Percentiles rank a stretch among this genome's conserved stretches.
These are phyloP conservation scores for Falco cherrug DNA, from an alignment of 2,797 vertebrate species.

Conservation along the genomic window DNA sequence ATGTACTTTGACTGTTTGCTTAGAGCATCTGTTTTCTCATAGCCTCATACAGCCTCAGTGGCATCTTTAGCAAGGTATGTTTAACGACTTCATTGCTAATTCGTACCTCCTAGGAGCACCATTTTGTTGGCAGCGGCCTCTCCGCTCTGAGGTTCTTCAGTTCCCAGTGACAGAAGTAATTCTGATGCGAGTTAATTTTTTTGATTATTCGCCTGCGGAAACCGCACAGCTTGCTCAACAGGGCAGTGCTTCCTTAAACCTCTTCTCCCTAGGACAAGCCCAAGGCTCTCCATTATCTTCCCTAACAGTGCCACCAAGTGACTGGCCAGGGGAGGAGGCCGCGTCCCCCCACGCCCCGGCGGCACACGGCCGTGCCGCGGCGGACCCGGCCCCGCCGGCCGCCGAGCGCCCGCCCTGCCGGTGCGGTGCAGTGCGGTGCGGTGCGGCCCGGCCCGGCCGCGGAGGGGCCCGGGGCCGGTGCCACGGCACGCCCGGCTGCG, in stretches of 20 bases:
- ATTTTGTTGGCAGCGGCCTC: not conserved
- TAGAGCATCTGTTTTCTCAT: not conserved
- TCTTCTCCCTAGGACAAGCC: not conserved
- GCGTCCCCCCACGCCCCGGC: not conserved
- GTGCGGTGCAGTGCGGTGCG: too few relatives aligned
- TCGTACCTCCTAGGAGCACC: not conserved
- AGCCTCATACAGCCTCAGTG: not conserved
- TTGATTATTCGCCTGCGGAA: not conserved
- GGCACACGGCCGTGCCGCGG: not conserved
- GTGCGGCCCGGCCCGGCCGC: too few relatives aligned
- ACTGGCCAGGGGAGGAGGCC: not conserved
- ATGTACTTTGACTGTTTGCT: not conserved
- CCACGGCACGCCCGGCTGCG: not conserved
- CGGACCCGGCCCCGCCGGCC: not conserved
- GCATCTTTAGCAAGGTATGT: not conserved
- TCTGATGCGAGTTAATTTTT: not conserved
- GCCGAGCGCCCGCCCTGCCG: not conserved
- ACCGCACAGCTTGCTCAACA: not conserved
- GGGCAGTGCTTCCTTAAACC: too few relatives aligned
- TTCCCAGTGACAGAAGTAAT: not conserved
- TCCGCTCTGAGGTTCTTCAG: not conserved
- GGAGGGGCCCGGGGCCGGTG: not conserved
- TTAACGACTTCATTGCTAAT: not conserved
- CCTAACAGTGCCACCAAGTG: constrained; percentile 16
- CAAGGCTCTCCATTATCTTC: not conserved